A percentile compares a stretch with the other conserved stretches of the same genome.
phyloP scores from a whole-genome alignment of 2,888 invertebrate species.

The Patella pellucida region DNA sequence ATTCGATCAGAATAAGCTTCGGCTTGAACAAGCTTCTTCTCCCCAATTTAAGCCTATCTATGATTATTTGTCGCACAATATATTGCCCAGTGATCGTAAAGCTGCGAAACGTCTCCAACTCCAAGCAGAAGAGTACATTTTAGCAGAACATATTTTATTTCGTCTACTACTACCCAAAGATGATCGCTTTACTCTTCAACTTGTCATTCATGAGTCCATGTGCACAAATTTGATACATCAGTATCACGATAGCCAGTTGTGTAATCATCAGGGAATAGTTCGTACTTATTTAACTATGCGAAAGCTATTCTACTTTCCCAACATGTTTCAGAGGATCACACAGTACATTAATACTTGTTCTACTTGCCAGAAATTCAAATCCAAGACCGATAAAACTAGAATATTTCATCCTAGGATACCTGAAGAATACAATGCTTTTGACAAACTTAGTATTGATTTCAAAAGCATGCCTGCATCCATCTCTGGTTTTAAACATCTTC shows the following conservation, averaged over 20 bases:
- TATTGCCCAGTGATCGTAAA: not conserved
- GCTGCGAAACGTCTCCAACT: not conserved
- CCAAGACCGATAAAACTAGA: not conserved
- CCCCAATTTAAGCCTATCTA: not conserved
- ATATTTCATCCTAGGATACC: conserved; percentile 1
- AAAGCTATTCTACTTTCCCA: not conserved
- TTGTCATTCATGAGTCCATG: not conserved
- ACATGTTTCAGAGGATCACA: not conserved
- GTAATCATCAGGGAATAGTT: not conserved
- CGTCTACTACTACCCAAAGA: not conserved
- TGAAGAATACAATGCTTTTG: not conserved
- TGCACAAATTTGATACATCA: conserved; percentile 1
- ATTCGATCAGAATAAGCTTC: not conserved
- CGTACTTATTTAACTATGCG: not conserved
- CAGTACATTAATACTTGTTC: not conserved
- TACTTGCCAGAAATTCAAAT: not conserved
- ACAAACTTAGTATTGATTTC: not conserved
- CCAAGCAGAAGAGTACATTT: not conserved
- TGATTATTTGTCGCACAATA: not conserved
- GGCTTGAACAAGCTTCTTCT: not conserved
- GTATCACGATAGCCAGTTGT: not conserved
- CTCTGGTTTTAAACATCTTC: not conserved
- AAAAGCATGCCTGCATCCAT: not conserved
- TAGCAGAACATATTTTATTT: not conserved
- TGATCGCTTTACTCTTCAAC: not conserved